Evolutionary conservation across 1,140 invertebrate species (phyloP).

Genomic region (Chironomus striatipennis): DNA sequence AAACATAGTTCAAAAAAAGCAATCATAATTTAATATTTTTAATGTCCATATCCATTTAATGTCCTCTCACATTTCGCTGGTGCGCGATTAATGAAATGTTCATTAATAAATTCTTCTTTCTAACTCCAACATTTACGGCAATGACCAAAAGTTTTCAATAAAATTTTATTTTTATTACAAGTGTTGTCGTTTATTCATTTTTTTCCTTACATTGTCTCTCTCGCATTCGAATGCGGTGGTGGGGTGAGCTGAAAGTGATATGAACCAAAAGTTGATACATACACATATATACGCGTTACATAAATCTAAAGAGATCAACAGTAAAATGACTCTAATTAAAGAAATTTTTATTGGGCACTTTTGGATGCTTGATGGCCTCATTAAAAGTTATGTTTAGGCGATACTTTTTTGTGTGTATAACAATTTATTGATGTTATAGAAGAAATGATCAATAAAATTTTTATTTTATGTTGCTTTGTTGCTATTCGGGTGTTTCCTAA

Average conservation of each 20-base stretch:
- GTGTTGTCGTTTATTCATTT: conserved; percentile 1
- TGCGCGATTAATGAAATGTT: conserved; percentile 21
- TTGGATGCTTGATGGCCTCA: background rate
- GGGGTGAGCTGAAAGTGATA: too few species aligned
- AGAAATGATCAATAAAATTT: too few species aligned
- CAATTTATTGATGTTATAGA: too few species aligned
- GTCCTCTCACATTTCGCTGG: background rate
- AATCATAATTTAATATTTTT: conserved; percentile 22
- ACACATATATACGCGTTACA: too few species aligned
- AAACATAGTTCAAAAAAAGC: background rate
- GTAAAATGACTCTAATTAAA: conserved; percentile 20
- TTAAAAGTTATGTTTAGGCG: conserved; percentile 3
- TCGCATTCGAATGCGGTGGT: too few species aligned
- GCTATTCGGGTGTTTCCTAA: too few species aligned
- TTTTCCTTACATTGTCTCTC: too few species aligned
- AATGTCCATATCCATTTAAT: conserved; percentile 18
- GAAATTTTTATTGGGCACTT: conserved; percentile 22
- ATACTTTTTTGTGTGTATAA: too few species aligned
- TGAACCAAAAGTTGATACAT: too few species aligned
- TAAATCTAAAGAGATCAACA: background rate
- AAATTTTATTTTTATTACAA: conserved; percentile 23
- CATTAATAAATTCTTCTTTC: conserved; percentile 19
- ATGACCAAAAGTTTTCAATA: conserved; percentile 3
- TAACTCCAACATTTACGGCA: background rate
- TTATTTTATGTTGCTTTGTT: background rate